Percentiles rank a stretch among this genome's conserved stretches.
Conservation (phyloP, 2,888 invertebrate genomes). For the Agonopterix arenella region DNA sequence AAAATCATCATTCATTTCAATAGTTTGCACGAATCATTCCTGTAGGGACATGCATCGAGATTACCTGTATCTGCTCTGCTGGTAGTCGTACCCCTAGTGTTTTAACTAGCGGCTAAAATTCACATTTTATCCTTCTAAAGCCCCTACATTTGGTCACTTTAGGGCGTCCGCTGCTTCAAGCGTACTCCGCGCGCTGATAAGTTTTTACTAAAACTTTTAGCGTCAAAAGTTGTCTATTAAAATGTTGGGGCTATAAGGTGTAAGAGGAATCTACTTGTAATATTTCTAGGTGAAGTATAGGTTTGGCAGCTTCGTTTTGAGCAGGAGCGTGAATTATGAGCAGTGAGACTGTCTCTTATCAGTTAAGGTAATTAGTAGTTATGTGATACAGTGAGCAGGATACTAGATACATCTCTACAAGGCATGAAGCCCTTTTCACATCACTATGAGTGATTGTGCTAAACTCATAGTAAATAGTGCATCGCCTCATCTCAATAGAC, state of each 20-base stretch:
- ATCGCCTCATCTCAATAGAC: conserved; percentile 47
- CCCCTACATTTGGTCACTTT: too few relatives aligned
- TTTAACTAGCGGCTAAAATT: too few relatives aligned
- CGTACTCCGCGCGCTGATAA: too few relatives aligned
- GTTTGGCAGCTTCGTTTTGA: neutral
- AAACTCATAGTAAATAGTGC: conserved; percentile 73
- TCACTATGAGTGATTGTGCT: conserved; percentile 76
- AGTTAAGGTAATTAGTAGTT: too few relatives aligned
- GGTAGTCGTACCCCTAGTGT: too few relatives aligned
- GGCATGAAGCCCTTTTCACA: conserved; percentile 46
- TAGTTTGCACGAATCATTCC: conserved; percentile 82
- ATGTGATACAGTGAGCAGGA: neutral
- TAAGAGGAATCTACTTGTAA: neutral
- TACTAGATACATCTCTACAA: conserved; percentile 3
- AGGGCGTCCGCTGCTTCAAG: too few relatives aligned
- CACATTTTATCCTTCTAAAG: too few relatives aligned
- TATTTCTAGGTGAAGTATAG: too few relatives aligned
- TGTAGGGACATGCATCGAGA: conserved; percentile 47
- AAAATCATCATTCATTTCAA: conserved; percentile 63
- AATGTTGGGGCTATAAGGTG: neutral
- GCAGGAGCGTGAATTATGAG: neutral
- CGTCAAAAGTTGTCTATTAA: too few relatives aligned
- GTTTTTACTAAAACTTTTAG: too few relatives aligned
- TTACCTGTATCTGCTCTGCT: conserved; percentile 7
- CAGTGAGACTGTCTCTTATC: too few relatives aligned